phyloP scores from a whole-genome alignment of 2,888 invertebrate species.

The Ctena decussata region DNA sequence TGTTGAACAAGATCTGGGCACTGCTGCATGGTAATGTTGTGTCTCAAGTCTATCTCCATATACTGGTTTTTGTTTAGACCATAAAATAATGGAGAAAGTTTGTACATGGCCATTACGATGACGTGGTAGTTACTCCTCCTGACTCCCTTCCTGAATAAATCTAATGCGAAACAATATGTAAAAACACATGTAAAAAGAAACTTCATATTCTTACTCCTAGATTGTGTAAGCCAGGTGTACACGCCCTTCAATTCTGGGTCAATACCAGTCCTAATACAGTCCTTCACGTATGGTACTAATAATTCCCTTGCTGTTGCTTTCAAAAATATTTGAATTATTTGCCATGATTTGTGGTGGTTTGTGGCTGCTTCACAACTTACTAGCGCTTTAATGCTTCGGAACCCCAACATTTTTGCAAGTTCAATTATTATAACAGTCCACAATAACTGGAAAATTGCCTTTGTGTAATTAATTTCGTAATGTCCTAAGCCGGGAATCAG shows the following conservation, averaged over 20 bases:
- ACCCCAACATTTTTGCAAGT: constrained; percentile 14
- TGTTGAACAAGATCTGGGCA: background rate
- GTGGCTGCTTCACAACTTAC: constrained; percentile 22
- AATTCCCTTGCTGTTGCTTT: background rate
- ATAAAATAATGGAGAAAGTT: background rate
- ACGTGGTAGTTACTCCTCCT: background rate
- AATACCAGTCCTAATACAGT: background rate
- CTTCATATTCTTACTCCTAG: background rate
- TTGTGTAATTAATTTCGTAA: constrained; percentile 14
- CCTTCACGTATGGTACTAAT: background rate
- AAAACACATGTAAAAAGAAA: background rate
- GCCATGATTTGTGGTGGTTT: constrained; percentile 14
- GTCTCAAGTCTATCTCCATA: background rate
- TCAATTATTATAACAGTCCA: background rate
- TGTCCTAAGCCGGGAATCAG: constrained; percentile 21
- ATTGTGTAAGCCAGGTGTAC: background rate
- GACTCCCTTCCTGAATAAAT: constrained; percentile 5
- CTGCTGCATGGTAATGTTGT: background rate
- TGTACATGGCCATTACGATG: background rate
- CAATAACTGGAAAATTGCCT: background rate
- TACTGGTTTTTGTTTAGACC: background rate
- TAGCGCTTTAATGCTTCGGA: background rate
- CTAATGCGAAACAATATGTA: background rate
- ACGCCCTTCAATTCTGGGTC: background rate
- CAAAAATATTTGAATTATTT: background rate